Conservation (phyloP, 2,113 vertebrate species). For the Rousettus leschenaultii region DNA sequence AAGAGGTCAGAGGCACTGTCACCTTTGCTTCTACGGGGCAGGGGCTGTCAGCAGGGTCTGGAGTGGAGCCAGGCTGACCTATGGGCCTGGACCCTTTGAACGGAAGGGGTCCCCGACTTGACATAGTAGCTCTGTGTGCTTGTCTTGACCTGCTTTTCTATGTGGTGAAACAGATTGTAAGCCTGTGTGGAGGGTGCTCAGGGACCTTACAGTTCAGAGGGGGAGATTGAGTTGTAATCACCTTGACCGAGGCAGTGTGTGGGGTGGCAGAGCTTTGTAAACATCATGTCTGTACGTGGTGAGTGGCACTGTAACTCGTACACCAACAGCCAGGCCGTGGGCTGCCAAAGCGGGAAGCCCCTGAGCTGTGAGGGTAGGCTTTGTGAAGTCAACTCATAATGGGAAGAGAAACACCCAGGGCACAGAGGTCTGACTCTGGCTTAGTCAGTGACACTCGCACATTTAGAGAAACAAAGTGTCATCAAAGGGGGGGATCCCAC, state of each 20-base stretch:
- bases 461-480: background rate
- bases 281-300: fast-evolving
- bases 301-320: fast-evolving
- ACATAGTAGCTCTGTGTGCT: background rate
- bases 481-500: background rate
- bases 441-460: background rate
- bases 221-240: no score
- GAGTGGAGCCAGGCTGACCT: background rate
- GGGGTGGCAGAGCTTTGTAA: background rate
- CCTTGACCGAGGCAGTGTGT: fast-evolving
- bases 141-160: background rate
- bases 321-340: background rate
- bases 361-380: background rate
- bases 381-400: background rate
- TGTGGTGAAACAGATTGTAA: background rate
- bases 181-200: background rate
- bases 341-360: background rate
- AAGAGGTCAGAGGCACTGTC: background rate
- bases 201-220: background rate
- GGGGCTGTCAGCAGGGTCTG: background rate
- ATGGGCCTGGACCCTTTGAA: fast-evolving
- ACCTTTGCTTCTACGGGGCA: background rate
- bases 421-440: background rate
- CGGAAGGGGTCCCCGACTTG: no score
- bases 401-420: background rate